Base-by-base conservation (phyloP, 2,888 invertebrate genomes). In the Euphydryas editha region DNA sequence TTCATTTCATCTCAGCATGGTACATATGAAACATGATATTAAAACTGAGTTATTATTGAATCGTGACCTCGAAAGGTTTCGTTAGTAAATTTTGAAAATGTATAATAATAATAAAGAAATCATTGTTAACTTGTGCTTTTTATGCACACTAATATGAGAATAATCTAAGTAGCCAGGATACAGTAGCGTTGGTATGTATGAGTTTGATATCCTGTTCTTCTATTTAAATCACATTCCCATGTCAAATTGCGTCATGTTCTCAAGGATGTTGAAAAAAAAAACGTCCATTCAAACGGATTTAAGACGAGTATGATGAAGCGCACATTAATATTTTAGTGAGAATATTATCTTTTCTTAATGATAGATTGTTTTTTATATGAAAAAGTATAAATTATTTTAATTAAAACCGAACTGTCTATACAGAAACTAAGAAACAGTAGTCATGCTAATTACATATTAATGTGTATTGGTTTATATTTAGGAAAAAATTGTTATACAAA, bases 211-310 rank as follows among this genome's bases (percentile, higher is more conserved):
- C 67, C 70, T 71, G 70, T 67, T 37, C 47, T 37, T 64, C 55
- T 72, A 67, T 74, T 76, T 73, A 67, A 74, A 73, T 72, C 67
- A 65, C 71, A 75, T 87, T 90, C 90, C 87, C 87, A 90, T 88
- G 86, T 79, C 79, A 67, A 76, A 77, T 82, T 81, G 77, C 84
- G 83, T 88, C 89, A 87, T 81, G 77, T 81, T 69, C 81, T 80
- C 80, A 74, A 75, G 70, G 76, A 76, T 77, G 76, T 78, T 80
- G 82, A 80, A 82, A 80, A 77, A n/a, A 66, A 69, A 65, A 70
- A 61, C 47, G 30, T 59, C 39, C 49, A 65, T 42, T 59, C 44
- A 51, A 56, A 44, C 79, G 80, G 83, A 84, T 82, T 81, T 81
- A 74, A 85, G 78, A 81, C 85, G 86, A 57, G 18, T 57, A 39